These are phyloP conservation scores for Chloroceryle amazona DNA, from an alignment of 2,797 vertebrate genomes.

Conservation along the genomic window DNA sequence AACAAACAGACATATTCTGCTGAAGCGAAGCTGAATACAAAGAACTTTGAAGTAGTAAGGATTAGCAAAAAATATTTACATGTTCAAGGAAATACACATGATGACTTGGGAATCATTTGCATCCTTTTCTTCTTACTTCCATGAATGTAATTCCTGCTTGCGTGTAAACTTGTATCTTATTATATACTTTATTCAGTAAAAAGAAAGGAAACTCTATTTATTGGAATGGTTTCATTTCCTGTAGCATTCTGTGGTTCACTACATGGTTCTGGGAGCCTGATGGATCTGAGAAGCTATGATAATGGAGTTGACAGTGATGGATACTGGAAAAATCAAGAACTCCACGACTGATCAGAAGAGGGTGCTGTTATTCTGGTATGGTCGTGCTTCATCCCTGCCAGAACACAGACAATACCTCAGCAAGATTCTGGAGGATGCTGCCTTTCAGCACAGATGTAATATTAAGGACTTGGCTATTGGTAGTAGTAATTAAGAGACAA, in stretches of 20 bases:
- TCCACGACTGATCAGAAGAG: constrained; percentile 37
- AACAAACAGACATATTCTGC: neutral
- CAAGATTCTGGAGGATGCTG: neutral
- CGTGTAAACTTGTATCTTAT: fast-evolving
- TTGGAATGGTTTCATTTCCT: neutral
- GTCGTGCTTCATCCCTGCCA: neutral
- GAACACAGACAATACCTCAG: neutral
- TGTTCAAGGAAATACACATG: neutral
- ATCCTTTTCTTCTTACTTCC: neutral
- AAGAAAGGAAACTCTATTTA: neutral
- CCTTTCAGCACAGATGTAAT: constrained; percentile 24
- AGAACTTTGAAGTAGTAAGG: neutral
- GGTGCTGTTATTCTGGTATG: constrained; percentile 58
- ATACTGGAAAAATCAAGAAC: neutral
- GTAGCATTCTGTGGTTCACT: neutral
- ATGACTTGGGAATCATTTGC: neutral
- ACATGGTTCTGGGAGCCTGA: neutral
- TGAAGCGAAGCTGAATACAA: neutral
- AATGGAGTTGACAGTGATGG: constrained; percentile 13
- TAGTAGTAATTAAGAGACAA: constrained; percentile 46
- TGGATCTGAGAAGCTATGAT: neutral
- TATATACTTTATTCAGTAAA: neutral
- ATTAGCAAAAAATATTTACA: neutral
- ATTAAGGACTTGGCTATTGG: constrained; percentile 9
- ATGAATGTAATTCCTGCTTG: neutral